Conservation (phyloP, 2,113 vertebrate genomes). For the Scolopax mira region DNA sequence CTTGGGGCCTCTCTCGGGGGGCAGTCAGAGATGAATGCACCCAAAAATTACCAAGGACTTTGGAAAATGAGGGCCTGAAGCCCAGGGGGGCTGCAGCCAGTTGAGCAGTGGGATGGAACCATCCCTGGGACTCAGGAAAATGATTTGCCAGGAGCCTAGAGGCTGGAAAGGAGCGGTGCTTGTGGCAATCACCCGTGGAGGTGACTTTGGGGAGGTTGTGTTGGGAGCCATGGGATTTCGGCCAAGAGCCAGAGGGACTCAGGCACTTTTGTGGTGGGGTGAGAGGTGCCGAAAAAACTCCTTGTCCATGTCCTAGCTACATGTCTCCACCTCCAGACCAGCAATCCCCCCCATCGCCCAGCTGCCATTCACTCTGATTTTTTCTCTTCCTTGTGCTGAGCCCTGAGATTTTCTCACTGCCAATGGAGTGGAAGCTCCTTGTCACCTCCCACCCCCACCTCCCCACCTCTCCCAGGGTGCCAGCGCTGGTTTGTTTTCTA, state of each 20-base stretch:
- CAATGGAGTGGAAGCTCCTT: accelerated
- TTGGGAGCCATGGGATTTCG: neutral
- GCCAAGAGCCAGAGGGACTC: neutral
- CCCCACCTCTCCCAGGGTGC: too few relatives aligned
- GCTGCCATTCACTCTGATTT: neutral
- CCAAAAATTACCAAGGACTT: neutral
- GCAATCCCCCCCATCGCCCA: accelerated
- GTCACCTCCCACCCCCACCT: too few relatives aligned
- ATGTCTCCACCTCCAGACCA: accelerated
- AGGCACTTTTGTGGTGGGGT: accelerated
- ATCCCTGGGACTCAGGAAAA: accelerated
- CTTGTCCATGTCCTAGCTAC: accelerated
- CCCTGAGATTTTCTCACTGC: neutral
- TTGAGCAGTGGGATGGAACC: neutral
- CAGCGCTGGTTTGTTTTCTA: neutral
- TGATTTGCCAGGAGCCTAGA: neutral
- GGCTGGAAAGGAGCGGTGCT: neutral
- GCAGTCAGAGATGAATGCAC: neutral
- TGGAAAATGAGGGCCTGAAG: neutral
- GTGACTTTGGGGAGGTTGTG: neutral
- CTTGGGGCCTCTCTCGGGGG: neutral
- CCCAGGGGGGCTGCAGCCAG: neutral
- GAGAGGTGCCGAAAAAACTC: neutral
- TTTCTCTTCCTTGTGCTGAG: accelerated
- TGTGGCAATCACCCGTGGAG: accelerated